Percentiles rank a stretch among this genome's conserved stretches.
Evolutionary conservation across 2,113 vertebrate genomes (phyloP).

Genomic region (Irena cyanogastra): DNA sequence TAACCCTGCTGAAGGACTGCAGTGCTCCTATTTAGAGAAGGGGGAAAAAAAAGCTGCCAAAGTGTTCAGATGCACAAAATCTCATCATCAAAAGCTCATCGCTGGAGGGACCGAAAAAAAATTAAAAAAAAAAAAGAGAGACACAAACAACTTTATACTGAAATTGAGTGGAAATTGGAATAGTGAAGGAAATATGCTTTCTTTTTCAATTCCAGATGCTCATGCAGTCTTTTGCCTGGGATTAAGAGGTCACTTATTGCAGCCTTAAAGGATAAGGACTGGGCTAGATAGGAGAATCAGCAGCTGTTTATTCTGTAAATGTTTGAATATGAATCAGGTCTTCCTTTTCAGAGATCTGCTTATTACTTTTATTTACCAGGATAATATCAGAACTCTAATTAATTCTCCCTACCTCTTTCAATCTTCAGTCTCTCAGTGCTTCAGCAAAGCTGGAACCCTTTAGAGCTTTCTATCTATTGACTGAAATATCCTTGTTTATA

Average conservation of each 20-base stretch:
- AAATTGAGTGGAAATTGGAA: conserved; percentile 53
- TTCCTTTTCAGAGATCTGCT: conserved; percentile 16
- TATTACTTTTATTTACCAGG: conserved; percentile 63
- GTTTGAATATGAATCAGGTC: conserved; percentile 60
- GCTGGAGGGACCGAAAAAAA: background rate
- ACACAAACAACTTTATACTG: conserved; percentile 1
- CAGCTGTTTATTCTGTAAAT: conserved; percentile 67
- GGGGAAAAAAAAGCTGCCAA: background rate
- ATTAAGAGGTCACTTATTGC: conserved; percentile 60
- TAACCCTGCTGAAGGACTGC: background rate
- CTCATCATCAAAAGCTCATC: background rate
- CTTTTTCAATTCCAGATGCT: conserved; percentile 57
- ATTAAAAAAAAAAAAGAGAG: background rate
- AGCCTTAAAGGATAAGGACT: conserved; percentile 48
- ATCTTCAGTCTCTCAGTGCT: conserved; percentile 31
- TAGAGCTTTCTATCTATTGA: conserved; percentile 52
- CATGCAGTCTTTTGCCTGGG: conserved; percentile 12
- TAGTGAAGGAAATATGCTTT: conserved; percentile 24
- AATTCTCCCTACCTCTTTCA: conserved; percentile 40
- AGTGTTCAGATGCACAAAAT: conserved; percentile 10
- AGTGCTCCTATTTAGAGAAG: background rate
- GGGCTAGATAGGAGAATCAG: conserved; percentile 46
- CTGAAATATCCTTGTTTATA: conserved; percentile 55
- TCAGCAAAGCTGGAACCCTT: conserved; percentile 41
- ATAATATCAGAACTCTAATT: conserved; percentile 59